Conservation (phyloP, 2,888 invertebrate genomes). For the Venusia cambrica region DNA sequence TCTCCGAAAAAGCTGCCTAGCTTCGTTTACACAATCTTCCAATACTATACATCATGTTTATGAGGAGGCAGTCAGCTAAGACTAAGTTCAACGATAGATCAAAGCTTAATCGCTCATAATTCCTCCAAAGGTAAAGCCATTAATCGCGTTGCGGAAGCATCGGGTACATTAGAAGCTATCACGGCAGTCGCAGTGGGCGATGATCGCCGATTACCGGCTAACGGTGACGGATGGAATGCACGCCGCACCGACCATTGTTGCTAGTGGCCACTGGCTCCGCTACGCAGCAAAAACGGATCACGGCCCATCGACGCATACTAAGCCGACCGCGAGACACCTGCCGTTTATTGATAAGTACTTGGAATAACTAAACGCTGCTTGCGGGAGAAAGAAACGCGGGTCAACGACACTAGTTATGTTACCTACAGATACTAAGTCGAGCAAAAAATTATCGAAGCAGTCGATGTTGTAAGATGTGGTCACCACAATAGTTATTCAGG, state of each 20-base stretch:
- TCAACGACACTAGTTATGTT: too few species aligned
- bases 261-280: slow-evolving; percentile 29
- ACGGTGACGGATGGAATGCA: slow-evolving; percentile 72
- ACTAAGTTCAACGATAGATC: too few species aligned
- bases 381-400: too few species aligned
- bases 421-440: too few species aligned
- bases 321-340: slow-evolving; percentile 51
- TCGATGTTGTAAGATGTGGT: too few species aligned
- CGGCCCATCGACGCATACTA: slow-evolving; percentile 55
- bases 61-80: too few species aligned
- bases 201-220: slow-evolving; percentile 63
- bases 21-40: too few species aligned
- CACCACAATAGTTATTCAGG: too few species aligned
- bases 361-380: slow-evolving; percentile 5
- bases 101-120: too few species aligned
- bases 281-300: slow-evolving; percentile 60
- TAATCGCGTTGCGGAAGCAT: slow-evolving; percentile 17
- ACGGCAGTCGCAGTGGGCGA: slow-evolving; percentile 36
- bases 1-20: too few species aligned
- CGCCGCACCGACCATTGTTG: slow-evolving; percentile 67
- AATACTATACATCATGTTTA: too few species aligned
- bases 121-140: slow-evolving; percentile 3
- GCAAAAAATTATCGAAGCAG: too few species aligned
- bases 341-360: slow-evolving; percentile 30
- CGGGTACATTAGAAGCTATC: slow-evolving; percentile 26